These are phyloP conservation scores for Antigone vipio DNA, from an alignment of 2,113 vertebrate genomes.

Conservation along the genomic window DNA sequence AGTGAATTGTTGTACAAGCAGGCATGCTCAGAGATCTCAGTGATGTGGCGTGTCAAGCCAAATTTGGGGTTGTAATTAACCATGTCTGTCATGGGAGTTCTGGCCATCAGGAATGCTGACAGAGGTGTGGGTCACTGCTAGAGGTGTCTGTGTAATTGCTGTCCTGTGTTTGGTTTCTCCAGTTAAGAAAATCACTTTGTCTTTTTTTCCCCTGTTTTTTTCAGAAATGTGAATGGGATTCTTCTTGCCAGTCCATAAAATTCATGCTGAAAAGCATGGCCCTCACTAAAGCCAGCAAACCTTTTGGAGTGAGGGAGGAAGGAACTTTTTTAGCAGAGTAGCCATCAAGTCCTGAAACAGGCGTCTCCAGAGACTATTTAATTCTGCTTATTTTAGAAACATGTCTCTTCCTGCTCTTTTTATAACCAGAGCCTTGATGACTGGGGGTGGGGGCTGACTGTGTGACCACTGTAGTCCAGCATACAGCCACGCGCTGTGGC, in stretches of 20 bases:
- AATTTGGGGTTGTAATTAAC: background rate
- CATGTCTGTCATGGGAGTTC: background rate
- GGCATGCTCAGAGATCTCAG: background rate
- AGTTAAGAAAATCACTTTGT: background rate
- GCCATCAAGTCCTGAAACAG: background rate
- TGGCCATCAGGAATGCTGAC: background rate
- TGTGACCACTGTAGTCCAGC: background rate
- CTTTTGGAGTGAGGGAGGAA: background rate
- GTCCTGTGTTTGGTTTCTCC: background rate
- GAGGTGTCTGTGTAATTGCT: background rate
- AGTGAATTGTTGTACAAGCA: background rate
- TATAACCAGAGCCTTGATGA: background rate
- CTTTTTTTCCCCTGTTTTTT: background rate
- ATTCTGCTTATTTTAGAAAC: slow-evolving; percentile 50
- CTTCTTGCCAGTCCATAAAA: background rate
- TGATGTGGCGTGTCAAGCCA: background rate
- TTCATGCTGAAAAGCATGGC: background rate
- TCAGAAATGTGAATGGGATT: background rate
- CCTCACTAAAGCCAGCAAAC: background rate
- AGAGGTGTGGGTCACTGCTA: background rate
- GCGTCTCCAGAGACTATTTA: slow-evolving; percentile 8
- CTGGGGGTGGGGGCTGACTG: background rate
- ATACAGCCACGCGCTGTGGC: background rate
- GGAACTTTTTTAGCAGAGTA: background rate
- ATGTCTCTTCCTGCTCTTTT: slow-evolving; percentile 11